Percentiles rank a stretch among this genome's conserved stretches.
Conservation (phyloP, 2,113 vertebrate species). For the Channa argus region DNA sequence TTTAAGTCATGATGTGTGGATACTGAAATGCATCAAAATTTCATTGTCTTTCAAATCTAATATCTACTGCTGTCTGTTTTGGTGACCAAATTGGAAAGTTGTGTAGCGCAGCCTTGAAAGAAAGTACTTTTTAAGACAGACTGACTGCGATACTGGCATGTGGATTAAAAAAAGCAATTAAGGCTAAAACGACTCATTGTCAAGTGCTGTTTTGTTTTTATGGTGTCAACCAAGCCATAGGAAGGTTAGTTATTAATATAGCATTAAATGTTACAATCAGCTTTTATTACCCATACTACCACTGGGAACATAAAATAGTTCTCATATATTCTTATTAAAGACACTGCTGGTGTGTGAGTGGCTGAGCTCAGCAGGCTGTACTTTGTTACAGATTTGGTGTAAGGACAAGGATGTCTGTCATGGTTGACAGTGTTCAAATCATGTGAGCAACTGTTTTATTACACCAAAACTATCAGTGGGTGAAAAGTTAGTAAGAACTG, state of each 20-base stretch:
- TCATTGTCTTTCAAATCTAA: conserved; percentile 20
- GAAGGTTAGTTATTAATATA: neutral
- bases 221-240: too few species aligned
- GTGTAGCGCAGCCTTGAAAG: neutral
- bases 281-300: neutral
- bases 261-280: neutral
- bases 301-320: neutral
- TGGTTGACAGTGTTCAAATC: conserved; percentile 15
- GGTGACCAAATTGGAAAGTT: conserved; percentile 25
- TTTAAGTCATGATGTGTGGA: conserved; percentile 9
- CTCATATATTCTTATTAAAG: neutral
- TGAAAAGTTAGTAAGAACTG: neutral
- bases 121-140: neutral
- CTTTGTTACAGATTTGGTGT: conserved; percentile 8
- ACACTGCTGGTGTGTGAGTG: neutral
- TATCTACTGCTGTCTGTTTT: neutral
- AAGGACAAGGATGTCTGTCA: conserved; percentile 13
- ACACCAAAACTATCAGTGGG: neutral
- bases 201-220: too few species aligned
- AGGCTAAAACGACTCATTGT: too few species aligned
- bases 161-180: too few species aligned
- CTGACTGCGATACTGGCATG: too few species aligned
- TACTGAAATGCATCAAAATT: conserved; percentile 1
- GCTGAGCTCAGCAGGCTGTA: neutral
- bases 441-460: neutral